Evolutionary conservation across 2,113 vertebrate species (phyloP).

Genomic region (Bombycilla garrulus): DNA sequence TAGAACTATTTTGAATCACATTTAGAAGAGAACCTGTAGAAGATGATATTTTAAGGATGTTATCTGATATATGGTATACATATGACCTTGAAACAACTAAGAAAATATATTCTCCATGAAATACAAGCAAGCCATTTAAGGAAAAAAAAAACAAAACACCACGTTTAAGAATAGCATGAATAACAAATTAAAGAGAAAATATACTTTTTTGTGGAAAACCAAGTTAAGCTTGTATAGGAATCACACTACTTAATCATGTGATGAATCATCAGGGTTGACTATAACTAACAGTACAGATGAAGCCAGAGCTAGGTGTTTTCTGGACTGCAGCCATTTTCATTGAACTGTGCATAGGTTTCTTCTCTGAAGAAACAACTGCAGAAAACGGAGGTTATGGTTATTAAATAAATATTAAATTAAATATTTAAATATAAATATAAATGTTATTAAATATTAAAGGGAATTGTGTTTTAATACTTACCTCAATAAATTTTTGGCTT

Average conservation of each 20-base stretch:
- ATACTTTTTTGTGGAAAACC: neutral
- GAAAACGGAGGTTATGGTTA: neutral
- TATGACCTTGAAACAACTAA: neutral
- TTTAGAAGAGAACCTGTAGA: neutral
- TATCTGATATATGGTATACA: neutral
- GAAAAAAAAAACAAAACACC: neutral
- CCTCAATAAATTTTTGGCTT: accelerated
- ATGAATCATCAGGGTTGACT: neutral
- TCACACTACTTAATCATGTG: neutral
- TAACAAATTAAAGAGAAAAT: neutral
- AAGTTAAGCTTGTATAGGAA: neutral
- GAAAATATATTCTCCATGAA: neutral
- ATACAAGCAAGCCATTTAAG: neutral
- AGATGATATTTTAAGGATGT: neutral
- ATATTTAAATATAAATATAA: too few relatives aligned
- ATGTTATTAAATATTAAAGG: neutral
- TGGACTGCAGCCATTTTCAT: neutral
- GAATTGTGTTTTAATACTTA: neutral
- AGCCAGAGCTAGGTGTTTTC: neutral
- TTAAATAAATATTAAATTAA: too few relatives aligned
- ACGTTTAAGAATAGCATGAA: neutral
- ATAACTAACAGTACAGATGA: neutral
- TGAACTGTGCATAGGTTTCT: neutral
- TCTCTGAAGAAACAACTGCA: neutral
- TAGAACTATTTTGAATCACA: neutral